These are phyloP conservation scores for Aphidius ervi DNA, from an alignment of 1,140 invertebrate genomes.

Conservation along the genomic window DNA sequence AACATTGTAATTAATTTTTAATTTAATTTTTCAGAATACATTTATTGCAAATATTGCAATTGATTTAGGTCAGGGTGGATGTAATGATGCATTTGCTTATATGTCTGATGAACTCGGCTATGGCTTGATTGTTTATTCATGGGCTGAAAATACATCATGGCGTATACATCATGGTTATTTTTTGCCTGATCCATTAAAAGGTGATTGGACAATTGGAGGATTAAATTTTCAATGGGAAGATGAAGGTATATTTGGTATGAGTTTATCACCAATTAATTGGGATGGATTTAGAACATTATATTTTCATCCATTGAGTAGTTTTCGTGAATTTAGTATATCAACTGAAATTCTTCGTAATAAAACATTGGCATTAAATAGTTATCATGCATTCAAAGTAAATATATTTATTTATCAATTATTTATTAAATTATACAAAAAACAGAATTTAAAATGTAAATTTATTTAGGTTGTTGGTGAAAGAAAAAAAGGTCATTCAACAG, in stretches of 20 bases:
- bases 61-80: conserved; percentile 65
- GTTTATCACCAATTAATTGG: conserved; percentile 60
- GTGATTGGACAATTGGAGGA: conserved; percentile 73
- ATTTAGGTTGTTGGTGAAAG: conserved; percentile 52
- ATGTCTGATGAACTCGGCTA: conserved; percentile 80
- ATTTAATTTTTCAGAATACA: conserved; percentile 50
- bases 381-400: conserved; percentile 62
- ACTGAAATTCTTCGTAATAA: conserved; percentile 67
- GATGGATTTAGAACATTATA: conserved; percentile 68
- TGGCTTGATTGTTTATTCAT: conserved; percentile 73
- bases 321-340: conserved; percentile 72
- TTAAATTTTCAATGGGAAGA: conserved; percentile 78
- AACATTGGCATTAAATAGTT: conserved; percentile 61
- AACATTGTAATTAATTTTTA: too few relatives aligned
- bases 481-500: conserved; percentile 63
- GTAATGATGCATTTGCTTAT: conserved; percentile 74
- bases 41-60: conserved; percentile 80
- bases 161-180: conserved; percentile 71
- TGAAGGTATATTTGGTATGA: conserved; percentile 77
- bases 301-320: conserved; percentile 72
- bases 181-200: conserved; percentile 72
- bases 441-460: not conserved
- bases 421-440: too few relatives aligned
- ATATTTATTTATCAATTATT: not conserved
- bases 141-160: conserved; percentile 71